Percentiles rank a stretch among this genome's conserved stretches.
Evolutionary conservation across 2,888 invertebrate species (phyloP).

Genomic region (Hydrotaea diabolus): DNA sequence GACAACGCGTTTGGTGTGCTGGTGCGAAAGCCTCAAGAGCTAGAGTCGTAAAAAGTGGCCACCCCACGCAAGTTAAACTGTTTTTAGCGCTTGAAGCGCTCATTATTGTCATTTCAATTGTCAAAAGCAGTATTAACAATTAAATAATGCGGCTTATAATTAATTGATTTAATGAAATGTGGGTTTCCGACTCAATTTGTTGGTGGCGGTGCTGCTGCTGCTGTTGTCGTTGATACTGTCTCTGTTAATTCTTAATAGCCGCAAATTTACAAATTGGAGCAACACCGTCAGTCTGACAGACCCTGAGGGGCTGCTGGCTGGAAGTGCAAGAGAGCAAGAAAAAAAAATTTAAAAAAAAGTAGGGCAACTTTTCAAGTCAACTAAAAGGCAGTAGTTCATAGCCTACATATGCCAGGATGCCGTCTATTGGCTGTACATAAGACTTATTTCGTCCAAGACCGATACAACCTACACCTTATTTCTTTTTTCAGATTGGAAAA

Average conservation of each 20-base stretch:
- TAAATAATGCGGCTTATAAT: conserved; percentile 46
- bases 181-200: conserved; percentile 32
- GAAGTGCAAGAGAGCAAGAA: no score
- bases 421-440: no score
- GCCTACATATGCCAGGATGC: no score
- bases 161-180: conserved; percentile 50
- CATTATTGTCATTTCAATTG: conserved; percentile 39
- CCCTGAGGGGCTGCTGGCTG: background rate
- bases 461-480: no score
- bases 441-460: no score
- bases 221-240: background rate
- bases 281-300: background rate
- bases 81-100: background rate
- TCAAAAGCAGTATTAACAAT: conserved; percentile 37
- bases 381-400: no score
- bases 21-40: background rate
- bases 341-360: no score
- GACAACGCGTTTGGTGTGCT: background rate
- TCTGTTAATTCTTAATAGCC: conserved; percentile 20
- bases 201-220: background rate
- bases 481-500: no score
- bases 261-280: conserved; percentile 39
- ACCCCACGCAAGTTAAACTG: conserved; percentile 14
- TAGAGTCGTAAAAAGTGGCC: background rate
- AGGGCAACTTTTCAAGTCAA: no score